phyloP scores from a whole-genome alignment of 2,888 invertebrate species.

The Antheraea assamensis region DNA sequence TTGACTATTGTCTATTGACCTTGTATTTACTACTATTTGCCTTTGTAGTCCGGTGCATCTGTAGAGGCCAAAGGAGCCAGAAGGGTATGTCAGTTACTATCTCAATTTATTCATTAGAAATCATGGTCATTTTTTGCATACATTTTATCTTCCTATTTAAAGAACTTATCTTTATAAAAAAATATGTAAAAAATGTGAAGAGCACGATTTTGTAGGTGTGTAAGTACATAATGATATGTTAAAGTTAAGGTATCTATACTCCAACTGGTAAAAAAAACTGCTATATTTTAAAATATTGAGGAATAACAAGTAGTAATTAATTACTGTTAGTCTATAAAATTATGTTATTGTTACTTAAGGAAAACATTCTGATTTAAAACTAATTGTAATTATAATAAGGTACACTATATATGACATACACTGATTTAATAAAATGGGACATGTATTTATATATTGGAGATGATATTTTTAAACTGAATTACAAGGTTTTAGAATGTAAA shows the following conservation, averaged over 20 bases:
- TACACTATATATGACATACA: too few relatives aligned
- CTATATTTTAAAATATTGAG: neutral
- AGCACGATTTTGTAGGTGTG: too few relatives aligned
- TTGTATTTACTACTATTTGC: neutral
- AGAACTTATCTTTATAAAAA: neutral
- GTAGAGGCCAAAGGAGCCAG: too few relatives aligned
- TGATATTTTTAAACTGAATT: too few relatives aligned
- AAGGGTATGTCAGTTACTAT: too few relatives aligned
- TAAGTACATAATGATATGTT: too few relatives aligned
- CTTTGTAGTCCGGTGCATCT: too few relatives aligned
- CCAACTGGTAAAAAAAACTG: neutral
- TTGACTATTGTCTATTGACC: neutral
- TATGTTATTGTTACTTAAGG: neutral
- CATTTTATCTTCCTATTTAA: neutral
- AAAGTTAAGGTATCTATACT: too few relatives aligned
- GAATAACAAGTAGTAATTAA: neutral
- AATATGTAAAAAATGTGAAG: too few relatives aligned
- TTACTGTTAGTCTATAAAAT: neutral
- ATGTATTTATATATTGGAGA: too few relatives aligned
- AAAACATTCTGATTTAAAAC: neutral
- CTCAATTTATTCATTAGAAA: neutral
- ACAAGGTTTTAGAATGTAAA: too few relatives aligned
- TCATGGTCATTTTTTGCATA: neutral
- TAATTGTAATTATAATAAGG: neutral
- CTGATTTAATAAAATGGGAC: too few relatives aligned